A percentile compares a stretch with the other conserved stretches of the same genome.
phyloP scores from a whole-genome alignment of 1,140 invertebrate genomes.

The Lerema accius region DNA sequence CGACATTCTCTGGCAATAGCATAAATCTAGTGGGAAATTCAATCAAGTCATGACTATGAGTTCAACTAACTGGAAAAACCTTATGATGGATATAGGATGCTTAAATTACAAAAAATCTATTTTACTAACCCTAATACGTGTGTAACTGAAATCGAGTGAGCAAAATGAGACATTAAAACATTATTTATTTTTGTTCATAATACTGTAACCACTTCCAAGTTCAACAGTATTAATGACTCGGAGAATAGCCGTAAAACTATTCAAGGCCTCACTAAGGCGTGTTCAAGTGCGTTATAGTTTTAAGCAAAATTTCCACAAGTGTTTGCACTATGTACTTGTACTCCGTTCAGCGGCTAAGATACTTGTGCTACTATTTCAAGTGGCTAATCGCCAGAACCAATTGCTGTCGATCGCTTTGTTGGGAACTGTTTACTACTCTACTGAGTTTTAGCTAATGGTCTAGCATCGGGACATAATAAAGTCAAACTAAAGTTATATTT shows the following conservation, averaged over 20 bases:
- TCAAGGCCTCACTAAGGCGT: constrained; percentile 16
- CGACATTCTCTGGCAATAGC: too few species aligned
- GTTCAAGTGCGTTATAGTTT: constrained; percentile 24
- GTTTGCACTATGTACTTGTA: constrained; percentile 14
- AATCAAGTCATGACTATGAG: too few species aligned
- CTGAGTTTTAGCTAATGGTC: constrained; percentile 6
- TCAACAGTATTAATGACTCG: neutral
- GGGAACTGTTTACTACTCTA: constrained; percentile 16
- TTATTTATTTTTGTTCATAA: neutral
- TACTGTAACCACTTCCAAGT: neutral
- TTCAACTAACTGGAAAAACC: too few species aligned
- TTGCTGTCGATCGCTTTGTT: constrained; percentile 42
- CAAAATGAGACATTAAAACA: too few species aligned
- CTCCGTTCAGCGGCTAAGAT: constrained; percentile 8
- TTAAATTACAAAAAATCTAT: too few species aligned
- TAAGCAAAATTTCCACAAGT: constrained; percentile 28
- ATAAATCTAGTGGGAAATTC: too few species aligned
- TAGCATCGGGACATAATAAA: constrained; percentile 4
- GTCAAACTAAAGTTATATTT: too few species aligned
- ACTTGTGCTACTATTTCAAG: constrained; percentile 39
- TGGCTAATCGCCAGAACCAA: constrained; percentile 45
- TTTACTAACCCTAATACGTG: too few species aligned
- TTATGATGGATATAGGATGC: too few species aligned
- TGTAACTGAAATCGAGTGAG: too few species aligned
- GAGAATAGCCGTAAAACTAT: constrained; percentile 14